Evolutionary conservation across 1,140 invertebrate genomes (phyloP), one percentile per base, ranked within the genome.

Genomic region (Magallana gigas): DNA sequence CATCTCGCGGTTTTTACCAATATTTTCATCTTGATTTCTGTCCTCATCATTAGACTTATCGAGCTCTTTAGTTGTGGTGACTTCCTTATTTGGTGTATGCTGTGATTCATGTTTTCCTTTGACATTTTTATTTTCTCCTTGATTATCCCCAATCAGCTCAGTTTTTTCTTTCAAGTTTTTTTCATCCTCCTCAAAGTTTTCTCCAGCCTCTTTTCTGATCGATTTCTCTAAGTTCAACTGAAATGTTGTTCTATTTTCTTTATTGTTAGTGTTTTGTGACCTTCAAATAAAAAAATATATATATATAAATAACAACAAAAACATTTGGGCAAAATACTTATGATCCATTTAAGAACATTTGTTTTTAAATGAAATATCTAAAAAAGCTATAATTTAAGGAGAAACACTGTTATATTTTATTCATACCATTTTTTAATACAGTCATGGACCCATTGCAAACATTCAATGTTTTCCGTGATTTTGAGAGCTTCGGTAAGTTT

Each of bases 371-470:
- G n/a, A 68, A 68, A 68, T 68, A 0, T n/a, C 23, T n/a, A 64
- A 36, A 68, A 36, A 36, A 68, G n/a, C 4, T 18, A 5, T 36
- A 36, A 23, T 29, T 29, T 1, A 64, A 64, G 18, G 12, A 64
- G 9, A 5, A 29, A 23, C 11, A 23, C 6, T 71, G 4, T 2
- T 12, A 76, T 76, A 6, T n/a, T 16, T 16, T 64, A 18, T 64
- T 64, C 60, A 16, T 64, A 76, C 68, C 68, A 76, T 29, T 76
- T 12, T 29, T 76, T 76, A 14, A 29, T 76, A 12, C 68, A 76
- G 23, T 23, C 36, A 29, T 76, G 23, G 23, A 76, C 23, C 68
- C 68, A 76, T 8, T 76, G 23, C 12, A 76, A 18, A 5, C 23
- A 18, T 23, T 76, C 68, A 9, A 29, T 9, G 23, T 76, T 76